These are phyloP conservation scores for Nannobrachium achirus DNA, from an alignment of 2,113 vertebrate genomes.

Conservation along the genomic window DNA sequence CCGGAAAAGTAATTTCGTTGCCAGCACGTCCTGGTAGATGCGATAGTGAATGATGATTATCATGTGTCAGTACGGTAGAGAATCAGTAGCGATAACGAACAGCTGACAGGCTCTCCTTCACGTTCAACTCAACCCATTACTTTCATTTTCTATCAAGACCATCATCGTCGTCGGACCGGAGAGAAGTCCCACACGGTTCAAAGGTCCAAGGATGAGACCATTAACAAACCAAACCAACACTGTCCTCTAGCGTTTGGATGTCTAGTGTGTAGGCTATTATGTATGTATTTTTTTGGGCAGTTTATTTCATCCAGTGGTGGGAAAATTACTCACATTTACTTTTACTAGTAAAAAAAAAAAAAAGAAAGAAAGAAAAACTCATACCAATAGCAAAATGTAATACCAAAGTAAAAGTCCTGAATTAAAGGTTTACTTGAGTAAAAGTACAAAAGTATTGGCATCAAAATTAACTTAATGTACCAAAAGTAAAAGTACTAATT, in stretches of 20 bases:
- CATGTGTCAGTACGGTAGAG: neutral
- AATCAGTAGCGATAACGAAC: neutral
- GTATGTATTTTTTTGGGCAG: too few species aligned
- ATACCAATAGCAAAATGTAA: neutral
- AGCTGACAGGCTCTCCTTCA: neutral
- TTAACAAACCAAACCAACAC: neutral
- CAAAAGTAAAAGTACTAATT: too few species aligned
- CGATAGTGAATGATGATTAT: neutral
- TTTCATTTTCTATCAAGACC: constrained; percentile 33
- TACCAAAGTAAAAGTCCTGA: too few species aligned
- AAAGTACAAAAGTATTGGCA: too few species aligned
- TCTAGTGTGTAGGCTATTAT: too few species aligned
- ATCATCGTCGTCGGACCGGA: constrained; percentile 16
- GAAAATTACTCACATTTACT: too few species aligned
- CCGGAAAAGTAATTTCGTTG: neutral
- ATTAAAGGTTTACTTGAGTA: too few species aligned
- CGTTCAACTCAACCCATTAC: neutral
- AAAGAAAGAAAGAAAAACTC: too few species aligned
- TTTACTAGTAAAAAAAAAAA: too few species aligned
- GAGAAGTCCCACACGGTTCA: constrained; percentile 36
- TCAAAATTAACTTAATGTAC: too few species aligned
- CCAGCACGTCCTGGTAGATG: neutral
- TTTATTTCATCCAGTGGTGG: too few species aligned
- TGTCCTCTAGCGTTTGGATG: constrained; percentile 47
- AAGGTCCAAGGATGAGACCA: constrained; percentile 28